phyloP scores from a whole-genome alignment of 2,113 vertebrate genomes.

The Phrynosoma platyrhinos region DNA sequence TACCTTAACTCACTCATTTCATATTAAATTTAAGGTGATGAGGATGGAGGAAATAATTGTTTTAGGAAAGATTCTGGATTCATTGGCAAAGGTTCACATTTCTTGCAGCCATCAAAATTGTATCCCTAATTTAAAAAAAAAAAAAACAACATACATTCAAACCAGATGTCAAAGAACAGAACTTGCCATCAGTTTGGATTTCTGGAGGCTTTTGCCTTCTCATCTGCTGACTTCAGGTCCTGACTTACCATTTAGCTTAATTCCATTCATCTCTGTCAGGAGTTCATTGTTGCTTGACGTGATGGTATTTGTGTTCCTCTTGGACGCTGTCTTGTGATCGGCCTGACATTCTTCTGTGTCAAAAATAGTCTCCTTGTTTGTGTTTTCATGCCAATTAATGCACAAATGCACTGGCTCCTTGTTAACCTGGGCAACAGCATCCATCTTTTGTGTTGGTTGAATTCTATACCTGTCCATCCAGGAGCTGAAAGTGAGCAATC shows the following conservation, averaged over 20 bases:
- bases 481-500: not conserved
- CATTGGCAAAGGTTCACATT: not conserved
- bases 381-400: conserved; percentile 32
- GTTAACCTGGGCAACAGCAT: conserved; percentile 7
- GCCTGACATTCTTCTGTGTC: conserved; percentile 28
- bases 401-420: conserved; percentile 20
- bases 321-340: not conserved
- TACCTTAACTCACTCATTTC: not conserved
- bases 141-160: not conserved
- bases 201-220: not conserved
- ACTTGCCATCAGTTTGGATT: conserved; percentile 15
- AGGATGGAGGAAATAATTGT: not conserved
- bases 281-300: conserved; percentile 10
- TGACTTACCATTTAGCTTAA: conserved; percentile 11
- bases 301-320: conserved; percentile 5
- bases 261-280: conserved; percentile 21
- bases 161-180: conserved; percentile 7
- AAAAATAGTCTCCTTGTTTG: not conserved
- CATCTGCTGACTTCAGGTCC: not conserved
- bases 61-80: not conserved
- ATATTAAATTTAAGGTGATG: not conserved
- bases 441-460: conserved; percentile 24
- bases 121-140: conserved; percentile 31
- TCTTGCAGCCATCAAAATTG: conserved; percentile 11
- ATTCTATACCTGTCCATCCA: not conserved